A percentile compares a stretch with the other conserved stretches of the same genome.
Conservation (phyloP, 2,797 vertebrate species). For the Danionella dracula region DNA sequence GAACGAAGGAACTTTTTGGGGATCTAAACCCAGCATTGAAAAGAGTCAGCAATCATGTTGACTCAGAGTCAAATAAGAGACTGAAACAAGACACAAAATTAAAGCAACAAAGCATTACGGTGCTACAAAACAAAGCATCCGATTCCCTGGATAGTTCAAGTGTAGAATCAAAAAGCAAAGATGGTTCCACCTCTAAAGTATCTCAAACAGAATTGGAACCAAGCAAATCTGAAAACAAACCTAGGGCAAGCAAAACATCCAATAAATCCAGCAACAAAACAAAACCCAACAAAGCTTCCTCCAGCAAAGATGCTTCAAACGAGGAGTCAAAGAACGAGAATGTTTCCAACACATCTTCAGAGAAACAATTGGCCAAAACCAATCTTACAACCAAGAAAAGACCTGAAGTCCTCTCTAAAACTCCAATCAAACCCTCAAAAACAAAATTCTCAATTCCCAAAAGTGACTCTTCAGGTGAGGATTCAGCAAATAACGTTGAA, state of each 20-base stretch:
- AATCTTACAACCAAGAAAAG: too few species aligned
- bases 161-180: too few species aligned
- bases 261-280: not conserved
- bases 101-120: slow-evolving; percentile 12
- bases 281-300: not conserved
- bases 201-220: slow-evolving; percentile 6
- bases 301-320: too few species aligned
- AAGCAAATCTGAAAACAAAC: not conserved
- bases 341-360: too few species aligned
- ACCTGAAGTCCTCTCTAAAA: too few species aligned
- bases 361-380: too few species aligned
- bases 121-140: too few species aligned
- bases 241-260: not conserved
- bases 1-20: slow-evolving; percentile 64
- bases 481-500: slow-evolving; percentile 19
- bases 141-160: too few species aligned
- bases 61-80: slow-evolving; percentile 41
- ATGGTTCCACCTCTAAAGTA: too few species aligned
- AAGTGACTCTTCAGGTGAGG: slow-evolving; percentile 24
- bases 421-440: not conserved
- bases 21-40: slow-evolving; percentile 26
- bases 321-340: too few species aligned
- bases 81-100: slow-evolving; percentile 21
- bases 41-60: slow-evolving; percentile 20
- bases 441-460: not conserved